Percentiles rank a stretch among this genome's conserved stretches.
Evolutionary conservation across 37 sponge, comb jelly and placozoan genomes (phyloP).

Genomic region (Corticium candelabrum): DNA sequence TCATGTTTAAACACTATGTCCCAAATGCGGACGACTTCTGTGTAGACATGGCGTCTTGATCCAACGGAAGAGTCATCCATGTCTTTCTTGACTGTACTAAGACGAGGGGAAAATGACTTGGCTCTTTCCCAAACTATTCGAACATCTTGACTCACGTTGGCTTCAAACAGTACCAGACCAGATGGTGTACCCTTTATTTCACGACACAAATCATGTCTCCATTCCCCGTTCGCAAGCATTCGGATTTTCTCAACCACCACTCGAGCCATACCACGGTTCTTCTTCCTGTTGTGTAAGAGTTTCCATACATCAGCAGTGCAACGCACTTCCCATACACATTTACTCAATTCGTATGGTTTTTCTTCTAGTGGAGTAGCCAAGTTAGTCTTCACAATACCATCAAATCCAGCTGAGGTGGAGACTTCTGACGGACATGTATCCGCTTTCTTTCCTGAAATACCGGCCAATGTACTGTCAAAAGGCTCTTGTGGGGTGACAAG

Average conservation of each 20-base stretch:
- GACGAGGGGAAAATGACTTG: slow-evolving; percentile 40
- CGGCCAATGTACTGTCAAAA: no score
- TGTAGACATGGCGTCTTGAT: slow-evolving; percentile 20
- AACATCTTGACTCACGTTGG: slow-evolving; percentile 28
- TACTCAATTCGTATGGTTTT: no score
- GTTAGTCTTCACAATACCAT: no score
- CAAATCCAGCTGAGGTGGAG: no score
- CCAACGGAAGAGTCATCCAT: neutral
- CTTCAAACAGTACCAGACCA: slow-evolving; percentile 32
- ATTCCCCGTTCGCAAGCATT: slow-evolving; percentile 46
- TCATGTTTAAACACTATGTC: slow-evolving; percentile 39
- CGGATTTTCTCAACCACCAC: slow-evolving; percentile 26
- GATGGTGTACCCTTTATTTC: slow-evolving; percentile 17
- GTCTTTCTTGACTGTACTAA: neutral
- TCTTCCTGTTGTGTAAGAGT: slow-evolving; percentile 11
- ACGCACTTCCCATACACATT: slow-evolving; percentile 83
- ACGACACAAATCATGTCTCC: slow-evolving; percentile 2
- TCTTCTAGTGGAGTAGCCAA: no score
- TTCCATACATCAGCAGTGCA: slow-evolving; percentile 58
- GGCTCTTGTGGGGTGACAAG: no score
- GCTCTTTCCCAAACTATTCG: slow-evolving; percentile 68
- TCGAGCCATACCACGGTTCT: neutral
- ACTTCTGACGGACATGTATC: no score
- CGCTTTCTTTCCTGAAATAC: no score
- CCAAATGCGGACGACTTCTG: slow-evolving; percentile 69